These are phyloP conservation scores for Paramormyrops hopkinsi DNA, from an alignment of 2,797 vertebrate species.

Conservation along the genomic window DNA sequence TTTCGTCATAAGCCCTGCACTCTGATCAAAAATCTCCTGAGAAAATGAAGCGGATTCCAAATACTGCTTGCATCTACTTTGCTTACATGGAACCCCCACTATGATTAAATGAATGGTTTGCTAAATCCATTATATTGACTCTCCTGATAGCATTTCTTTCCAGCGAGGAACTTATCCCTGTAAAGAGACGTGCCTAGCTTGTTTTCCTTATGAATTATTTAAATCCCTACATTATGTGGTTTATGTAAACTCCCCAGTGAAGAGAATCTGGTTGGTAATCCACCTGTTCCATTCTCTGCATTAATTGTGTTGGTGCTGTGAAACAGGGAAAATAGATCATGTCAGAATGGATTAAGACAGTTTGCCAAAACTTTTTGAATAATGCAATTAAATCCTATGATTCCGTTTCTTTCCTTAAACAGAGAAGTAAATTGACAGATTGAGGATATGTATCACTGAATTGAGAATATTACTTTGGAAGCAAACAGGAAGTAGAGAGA, in stretches of 20 bases:
- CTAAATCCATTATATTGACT: conserved; percentile 37
- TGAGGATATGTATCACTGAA: conserved; percentile 15
- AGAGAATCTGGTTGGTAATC: conserved; percentile 22
- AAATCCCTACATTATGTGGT: conserved; percentile 22
- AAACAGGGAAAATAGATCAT: conserved; percentile 48
- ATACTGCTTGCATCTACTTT: conserved; percentile 28
- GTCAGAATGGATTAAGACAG: conserved; percentile 47
- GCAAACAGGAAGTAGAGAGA: neutral
- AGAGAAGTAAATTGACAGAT: conserved; percentile 25
- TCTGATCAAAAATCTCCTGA: neutral
- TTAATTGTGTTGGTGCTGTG: conserved; percentile 56
- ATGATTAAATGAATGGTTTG: conserved; percentile 39
- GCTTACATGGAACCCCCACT: conserved; percentile 22
- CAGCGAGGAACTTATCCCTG: conserved; percentile 16
- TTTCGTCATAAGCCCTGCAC: neutral
- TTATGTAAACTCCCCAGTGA: conserved; percentile 13
- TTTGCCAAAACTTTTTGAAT: conserved; percentile 45
- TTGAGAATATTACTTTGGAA: conserved; percentile 31
- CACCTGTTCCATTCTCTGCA: conserved; percentile 34
- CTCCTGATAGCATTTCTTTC: conserved; percentile 31
- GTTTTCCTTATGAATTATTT: conserved; percentile 34
- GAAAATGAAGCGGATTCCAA: neutral
- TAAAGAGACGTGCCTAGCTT: conserved; percentile 13
- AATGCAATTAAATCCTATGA: conserved; percentile 44
- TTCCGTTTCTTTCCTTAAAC: conserved; percentile 35